Base-by-base conservation (phyloP, 92 coral and sea anemone species). In the Anthopleura xanthogrammica region DNA sequence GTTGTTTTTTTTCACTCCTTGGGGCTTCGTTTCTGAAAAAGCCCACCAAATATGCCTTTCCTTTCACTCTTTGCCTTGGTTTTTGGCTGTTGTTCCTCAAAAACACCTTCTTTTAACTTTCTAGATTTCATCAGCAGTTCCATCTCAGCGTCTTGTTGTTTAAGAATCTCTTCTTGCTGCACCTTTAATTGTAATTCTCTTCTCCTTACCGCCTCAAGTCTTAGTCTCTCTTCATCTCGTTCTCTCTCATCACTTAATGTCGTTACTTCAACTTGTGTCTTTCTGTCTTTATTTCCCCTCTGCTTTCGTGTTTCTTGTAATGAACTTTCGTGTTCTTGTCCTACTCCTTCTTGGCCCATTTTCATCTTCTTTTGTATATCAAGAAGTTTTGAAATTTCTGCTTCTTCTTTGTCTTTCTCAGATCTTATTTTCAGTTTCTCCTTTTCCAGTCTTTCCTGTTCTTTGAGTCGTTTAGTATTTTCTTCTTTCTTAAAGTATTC, bases 91-190 rank as follows among this genome's bases (percentile, higher is more conserved):
- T 58, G 41, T 60, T 40, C 55, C 6, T 20, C 60, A 2, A 24
- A 66, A n/a, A 20, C 48, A 66, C n/a, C 8, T 12, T 65, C 36
- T 39, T 65, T 48, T 13, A 43, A 8, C 65, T 16, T 80, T 71
- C 52, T 60, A 1, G 84, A 46, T 68, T 43, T 85, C 60, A 79
- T 78, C 80, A 91, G 79, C 52, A 88, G 58, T 55, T 85, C 85
- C 60, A 82, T 66, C 65, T 91, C 94, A 10, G 89, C 87, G 23
- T 86, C 87, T 74, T 88, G 87, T 6, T 82, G 76, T 48, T 73
- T 82, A 74, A 78, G 77, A 1, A 91, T 77, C 43, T 88, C 87
- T 43, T 88, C 82, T 65, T 91, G 86, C 75, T 91, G 94, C 64
- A 84, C 75, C 46, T 91, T 83, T 19, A 36, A 65, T 9, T 52